These are phyloP conservation scores for Bombus polaris DNA, from an alignment of 1,140 invertebrate species.

Conservation along the genomic window DNA sequence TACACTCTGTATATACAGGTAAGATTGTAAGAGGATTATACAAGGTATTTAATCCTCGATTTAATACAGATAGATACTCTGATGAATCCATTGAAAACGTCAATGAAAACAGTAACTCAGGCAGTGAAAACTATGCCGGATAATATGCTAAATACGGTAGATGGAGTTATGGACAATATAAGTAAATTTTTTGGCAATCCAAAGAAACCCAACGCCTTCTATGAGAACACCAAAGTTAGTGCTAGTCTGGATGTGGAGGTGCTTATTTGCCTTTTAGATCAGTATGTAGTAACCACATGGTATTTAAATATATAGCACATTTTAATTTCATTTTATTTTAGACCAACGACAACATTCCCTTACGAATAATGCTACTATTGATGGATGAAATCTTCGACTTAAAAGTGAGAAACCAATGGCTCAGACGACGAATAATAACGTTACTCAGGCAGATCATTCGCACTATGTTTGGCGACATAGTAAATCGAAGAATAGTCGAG, in stretches of 20 bases:
- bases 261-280: slow-evolving; percentile 44
- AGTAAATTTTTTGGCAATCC: slow-evolving; percentile 84
- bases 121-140: slow-evolving; percentile 92
- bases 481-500: slow-evolving; percentile 95
- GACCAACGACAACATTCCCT: slow-evolving; percentile 93
- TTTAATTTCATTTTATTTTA: slow-evolving; percentile 68
- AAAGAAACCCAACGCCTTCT: slow-evolving; percentile 78
- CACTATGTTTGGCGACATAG: slow-evolving; percentile 92
- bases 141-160: slow-evolving; percentile 90
- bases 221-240: slow-evolving; percentile 85
- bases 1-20: neutral
- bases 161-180: slow-evolving; percentile 91
- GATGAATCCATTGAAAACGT: slow-evolving; percentile 92
- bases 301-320: neutral
- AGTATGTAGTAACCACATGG: neutral
- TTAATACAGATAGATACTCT: slow-evolving; percentile 87
- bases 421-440: slow-evolving; percentile 91
- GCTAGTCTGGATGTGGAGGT: slow-evolving; percentile 86
- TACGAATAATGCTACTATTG: slow-evolving; percentile 92
- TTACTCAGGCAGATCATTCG: slow-evolving; percentile 91
- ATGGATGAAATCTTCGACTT: slow-evolving; percentile 97
- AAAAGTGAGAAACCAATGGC: slow-evolving; percentile 93
- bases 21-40: neutral
- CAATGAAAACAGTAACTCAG: slow-evolving; percentile 89
- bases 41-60: slow-evolving; percentile 56